A percentile compares a stretch with the other conserved stretches of the same genome.
These are phyloP conservation scores for Hyles euphorbiae DNA, from an alignment of 1,140 invertebrate genomes.

Conservation along the genomic window DNA sequence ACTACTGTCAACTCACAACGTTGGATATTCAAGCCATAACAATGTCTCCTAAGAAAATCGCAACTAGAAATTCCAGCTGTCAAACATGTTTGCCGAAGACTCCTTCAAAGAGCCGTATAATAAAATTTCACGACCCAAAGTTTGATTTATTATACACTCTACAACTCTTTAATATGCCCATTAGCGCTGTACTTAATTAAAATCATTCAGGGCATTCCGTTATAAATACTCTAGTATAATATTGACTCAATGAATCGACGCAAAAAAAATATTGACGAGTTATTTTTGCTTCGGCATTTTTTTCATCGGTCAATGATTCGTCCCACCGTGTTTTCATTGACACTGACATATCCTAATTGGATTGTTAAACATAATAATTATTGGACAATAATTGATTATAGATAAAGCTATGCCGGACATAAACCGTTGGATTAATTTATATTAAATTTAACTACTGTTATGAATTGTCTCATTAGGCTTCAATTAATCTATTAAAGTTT, in stretches of 20 bases:
- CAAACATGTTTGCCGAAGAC: too few relatives aligned
- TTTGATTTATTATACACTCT: too few relatives aligned
- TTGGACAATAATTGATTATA: slow-evolving; percentile 14
- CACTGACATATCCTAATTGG: slow-evolving; percentile 44
- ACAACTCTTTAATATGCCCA: too few relatives aligned
- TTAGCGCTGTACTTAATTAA: too few relatives aligned
- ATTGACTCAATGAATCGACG: not conserved
- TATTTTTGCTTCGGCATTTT: slow-evolving; percentile 16
- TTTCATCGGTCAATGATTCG: slow-evolving; percentile 14
- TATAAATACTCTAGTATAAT: slow-evolving; percentile 15
- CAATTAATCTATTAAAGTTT: too few relatives aligned
- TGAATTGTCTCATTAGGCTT: not conserved
- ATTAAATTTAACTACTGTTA: slow-evolving; percentile 11
- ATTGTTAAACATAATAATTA: slow-evolving; percentile 40
- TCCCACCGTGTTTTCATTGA: slow-evolving; percentile 37
- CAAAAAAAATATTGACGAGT: not conserved
- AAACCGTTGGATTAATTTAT: slow-evolving; percentile 14
- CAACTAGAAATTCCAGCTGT: too few relatives aligned
- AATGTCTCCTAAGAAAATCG: too few relatives aligned
- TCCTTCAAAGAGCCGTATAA: too few relatives aligned
- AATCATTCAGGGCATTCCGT: slow-evolving; percentile 30
- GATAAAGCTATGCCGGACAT: slow-evolving; percentile 1
- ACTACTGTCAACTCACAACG: too few relatives aligned
- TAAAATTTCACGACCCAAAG: too few relatives aligned
- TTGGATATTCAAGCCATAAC: too few relatives aligned